Base-by-base conservation (phyloP, 2,113 vertebrate species). In the Spermophilus dauricus region DNA sequence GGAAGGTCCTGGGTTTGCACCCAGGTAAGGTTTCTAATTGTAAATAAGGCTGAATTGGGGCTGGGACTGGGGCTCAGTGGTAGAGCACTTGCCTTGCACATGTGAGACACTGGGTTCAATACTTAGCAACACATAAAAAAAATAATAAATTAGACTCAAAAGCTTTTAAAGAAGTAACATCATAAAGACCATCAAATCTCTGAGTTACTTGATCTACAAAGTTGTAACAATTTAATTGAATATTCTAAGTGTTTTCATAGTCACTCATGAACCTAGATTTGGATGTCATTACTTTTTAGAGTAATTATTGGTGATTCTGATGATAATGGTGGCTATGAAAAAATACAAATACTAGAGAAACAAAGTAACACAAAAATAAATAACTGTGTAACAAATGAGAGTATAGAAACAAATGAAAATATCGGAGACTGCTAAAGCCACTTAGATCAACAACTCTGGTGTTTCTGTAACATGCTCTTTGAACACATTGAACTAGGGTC, bases 321-420 rank as follows among this genome's bases (percentile, higher is more conserved):
- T 76, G 96, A 72, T 93, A 82, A 91, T 58, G 78, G 95, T 91
- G 83, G 70, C 92, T 69, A 86, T 78, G 90, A 77, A 95, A 82
- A 88, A 85, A 78, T 77, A 88, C 45, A 82, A 94, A 91, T 78
- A 94, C 80, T 56, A 90, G 83, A 75, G 85, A 65, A n/a, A 76
- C 48, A 65, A 69, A 96, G 48, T 77, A 83, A 89, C 42, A 86
- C 48, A 76, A 51, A 88, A 80, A 97, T 80, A 97, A 97, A 92
- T 81, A 69, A 32, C 58, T 78, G 32, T 45, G 20, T 91, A 39
- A n/a, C 56, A 86, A 65, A 18, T 4, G 37, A 37, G 42, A 65
- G n/a, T 37, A 48, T 4, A 34, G 91, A 67, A 88, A 53, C 20
- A 88, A 95, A 82, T 89, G 34, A 34, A 83, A 78, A 95, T 77